Evolutionary conservation across 1,140 invertebrate genomes (phyloP).

Genomic region (Oreohelix idahoensis): DNA sequence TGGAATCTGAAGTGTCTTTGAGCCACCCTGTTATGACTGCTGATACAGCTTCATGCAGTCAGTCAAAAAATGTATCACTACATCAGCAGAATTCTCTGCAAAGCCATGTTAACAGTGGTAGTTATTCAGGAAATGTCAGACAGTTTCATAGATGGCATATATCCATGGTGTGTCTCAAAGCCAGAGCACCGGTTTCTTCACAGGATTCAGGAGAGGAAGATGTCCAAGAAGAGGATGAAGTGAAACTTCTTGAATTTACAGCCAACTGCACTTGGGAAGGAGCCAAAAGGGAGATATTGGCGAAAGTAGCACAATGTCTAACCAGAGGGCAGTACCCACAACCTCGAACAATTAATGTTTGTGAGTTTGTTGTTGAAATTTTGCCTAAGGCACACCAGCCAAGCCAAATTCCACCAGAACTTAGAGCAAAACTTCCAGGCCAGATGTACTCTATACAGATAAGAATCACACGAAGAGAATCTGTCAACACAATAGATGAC

Average conservation of each 20-base stretch:
- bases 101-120: background rate
- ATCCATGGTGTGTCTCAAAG: slow-evolving; percentile 64
- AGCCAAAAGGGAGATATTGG: slow-evolving; percentile 58
- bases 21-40: background rate
- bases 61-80: too few relatives aligned
- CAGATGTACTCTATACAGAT: slow-evolving; percentile 63
- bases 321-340: slow-evolving; percentile 48
- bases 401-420: slow-evolving; percentile 62
- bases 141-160: slow-evolving; percentile 56
- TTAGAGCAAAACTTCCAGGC: slow-evolving; percentile 59
- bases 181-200: slow-evolving; percentile 48
- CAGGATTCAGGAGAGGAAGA: slow-evolving; percentile 4
- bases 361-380: slow-evolving; percentile 60
- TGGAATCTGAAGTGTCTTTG: background rate
- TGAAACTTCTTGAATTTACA: slow-evolving; percentile 65
- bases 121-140: background rate
- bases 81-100: background rate
- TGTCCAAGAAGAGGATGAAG: too few relatives aligned
- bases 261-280: slow-evolving; percentile 67
- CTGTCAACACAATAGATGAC: background rate
- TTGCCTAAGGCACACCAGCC: slow-evolving; percentile 61
- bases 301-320: slow-evolving; percentile 55
- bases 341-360: slow-evolving; percentile 50
- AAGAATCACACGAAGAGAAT: slow-evolving; percentile 42
- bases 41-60: background rate